Conservation (phyloP, 2,113 vertebrate genomes). For the Pseudolaguvia tuberculata region DNA sequence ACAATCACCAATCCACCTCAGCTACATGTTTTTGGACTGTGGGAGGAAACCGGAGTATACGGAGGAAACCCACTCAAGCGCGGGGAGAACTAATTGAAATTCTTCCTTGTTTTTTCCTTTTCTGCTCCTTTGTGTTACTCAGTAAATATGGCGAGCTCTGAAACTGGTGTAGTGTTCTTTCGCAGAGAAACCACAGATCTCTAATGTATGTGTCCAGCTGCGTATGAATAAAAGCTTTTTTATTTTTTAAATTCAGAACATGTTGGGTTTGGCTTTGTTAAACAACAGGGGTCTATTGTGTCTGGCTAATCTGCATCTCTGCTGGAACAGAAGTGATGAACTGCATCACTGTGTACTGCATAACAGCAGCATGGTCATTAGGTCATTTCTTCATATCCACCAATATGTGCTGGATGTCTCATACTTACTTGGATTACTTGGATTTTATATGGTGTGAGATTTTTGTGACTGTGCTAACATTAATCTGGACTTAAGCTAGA, state of each 20-base stretch:
- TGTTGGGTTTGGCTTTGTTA: not conserved
- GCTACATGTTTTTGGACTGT: too few relatives aligned
- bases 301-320: conserved; percentile 21
- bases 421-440: not conserved
- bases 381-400: not conserved
- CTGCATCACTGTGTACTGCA: not conserved
- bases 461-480: not conserved
- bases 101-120: not conserved
- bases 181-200: not conserved
- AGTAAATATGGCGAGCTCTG: not conserved
- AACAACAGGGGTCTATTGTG: not conserved
- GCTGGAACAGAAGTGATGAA: conserved; percentile 15
- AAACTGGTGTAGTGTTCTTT: not conserved
- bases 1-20: too few relatives aligned
- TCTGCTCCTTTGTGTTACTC: not conserved
- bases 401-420: not conserved
- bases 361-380: conserved; percentile 12
- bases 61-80: too few relatives aligned
- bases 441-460: not conserved
- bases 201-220: conserved; percentile 21
- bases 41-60: too few relatives aligned
- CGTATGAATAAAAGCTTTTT: conserved; percentile 2
- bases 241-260: not conserved
- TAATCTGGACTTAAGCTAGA: not conserved
- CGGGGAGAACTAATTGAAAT: too few relatives aligned